Conservation (phyloP, 2,888 invertebrate genomes). For the Lochmaea crataegi region DNA sequence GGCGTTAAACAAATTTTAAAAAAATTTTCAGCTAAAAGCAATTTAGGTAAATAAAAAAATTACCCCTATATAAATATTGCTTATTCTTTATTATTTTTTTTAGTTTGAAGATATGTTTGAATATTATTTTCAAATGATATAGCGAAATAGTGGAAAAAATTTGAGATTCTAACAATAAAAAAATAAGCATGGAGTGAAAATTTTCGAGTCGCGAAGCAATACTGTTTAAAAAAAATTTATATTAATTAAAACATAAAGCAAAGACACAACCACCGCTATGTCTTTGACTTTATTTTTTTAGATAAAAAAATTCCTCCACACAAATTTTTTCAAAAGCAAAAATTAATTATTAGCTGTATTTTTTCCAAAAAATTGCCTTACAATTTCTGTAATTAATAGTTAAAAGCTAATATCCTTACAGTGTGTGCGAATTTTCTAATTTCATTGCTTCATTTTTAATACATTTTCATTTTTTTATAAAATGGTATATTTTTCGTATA, state of each 20-base stretch:
- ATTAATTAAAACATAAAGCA: constrained; percentile 39
- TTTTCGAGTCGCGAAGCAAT: neutral
- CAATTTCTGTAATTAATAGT: neutral
- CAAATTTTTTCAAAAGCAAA: constrained; percentile 23
- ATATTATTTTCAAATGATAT: constrained; percentile 12
- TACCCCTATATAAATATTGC: neutral
- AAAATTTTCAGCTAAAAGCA: too few species aligned
- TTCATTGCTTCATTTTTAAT: constrained; percentile 34
- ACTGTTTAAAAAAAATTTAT: neutral
- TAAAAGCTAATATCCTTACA: constrained; percentile 20
- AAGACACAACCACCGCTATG: constrained; percentile 48
- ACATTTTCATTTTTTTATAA: constrained; percentile 41
- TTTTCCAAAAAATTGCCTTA: neutral
- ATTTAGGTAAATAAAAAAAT: neutral
- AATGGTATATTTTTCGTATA: constrained; percentile 18
- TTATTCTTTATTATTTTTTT: neutral
- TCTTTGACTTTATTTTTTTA: constrained; percentile 40
- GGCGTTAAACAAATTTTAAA: too few species aligned
- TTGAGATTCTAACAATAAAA: constrained; percentile 14
- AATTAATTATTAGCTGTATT: constrained; percentile 7
- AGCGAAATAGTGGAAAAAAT: neutral
- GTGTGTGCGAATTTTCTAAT: constrained; percentile 38
- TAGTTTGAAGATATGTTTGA: neutral
- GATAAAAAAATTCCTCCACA: constrained; percentile 17
- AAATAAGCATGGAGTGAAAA: constrained; percentile 18